phyloP scores from a whole-genome alignment of 2,113 vertebrate species.

The Trichomycterus rosablanca region DNA sequence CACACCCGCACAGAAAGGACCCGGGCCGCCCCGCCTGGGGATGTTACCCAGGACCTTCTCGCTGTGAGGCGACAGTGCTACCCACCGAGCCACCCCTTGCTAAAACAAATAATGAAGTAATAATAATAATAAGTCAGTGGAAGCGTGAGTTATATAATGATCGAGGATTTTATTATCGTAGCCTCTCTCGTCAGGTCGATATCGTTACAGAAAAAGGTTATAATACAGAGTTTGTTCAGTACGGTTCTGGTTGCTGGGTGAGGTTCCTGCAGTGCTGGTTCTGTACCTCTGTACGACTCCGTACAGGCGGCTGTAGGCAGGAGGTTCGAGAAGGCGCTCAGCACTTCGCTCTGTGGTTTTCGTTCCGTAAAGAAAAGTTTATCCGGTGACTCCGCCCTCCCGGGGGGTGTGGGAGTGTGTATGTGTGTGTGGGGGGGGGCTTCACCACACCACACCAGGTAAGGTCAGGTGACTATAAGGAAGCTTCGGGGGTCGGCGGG shows the following conservation, averaged over 20 bases:
- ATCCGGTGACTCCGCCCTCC: conserved; percentile 80
- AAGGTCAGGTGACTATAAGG: conserved; percentile 82
- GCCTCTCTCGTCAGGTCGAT: conserved; percentile 98
- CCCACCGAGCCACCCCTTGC: no score
- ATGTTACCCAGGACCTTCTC: no score
- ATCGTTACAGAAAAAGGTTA: conserved; percentile 99
- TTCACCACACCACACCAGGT: no score
- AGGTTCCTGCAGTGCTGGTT: conserved; percentile 98
- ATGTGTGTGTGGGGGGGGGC: conserved; percentile 40
- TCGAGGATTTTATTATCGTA: conserved; percentile 89
- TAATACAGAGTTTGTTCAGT: conserved; percentile 97
- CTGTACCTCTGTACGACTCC: conserved; percentile 99
- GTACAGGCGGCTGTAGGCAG: conserved; percentile 94
- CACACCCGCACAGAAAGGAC: no score
- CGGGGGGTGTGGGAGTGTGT: conserved; percentile 42
- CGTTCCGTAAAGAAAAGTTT: conserved; percentile 90
- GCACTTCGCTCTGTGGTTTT: conserved; percentile 70
- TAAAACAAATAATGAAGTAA: no score
- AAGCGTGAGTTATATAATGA: conserved; percentile 86
- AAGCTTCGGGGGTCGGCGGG: conserved; percentile 72
- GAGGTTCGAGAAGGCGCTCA: conserved; percentile 99
- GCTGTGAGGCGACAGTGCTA: no score
- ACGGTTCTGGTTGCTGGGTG: conserved; percentile 94
- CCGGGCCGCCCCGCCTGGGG: no score
- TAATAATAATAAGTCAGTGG: no score